These are phyloP conservation scores for Hydrocynus forskahlii DNA, from an alignment of 2,797 vertebrate genomes.

Conservation along the genomic window DNA sequence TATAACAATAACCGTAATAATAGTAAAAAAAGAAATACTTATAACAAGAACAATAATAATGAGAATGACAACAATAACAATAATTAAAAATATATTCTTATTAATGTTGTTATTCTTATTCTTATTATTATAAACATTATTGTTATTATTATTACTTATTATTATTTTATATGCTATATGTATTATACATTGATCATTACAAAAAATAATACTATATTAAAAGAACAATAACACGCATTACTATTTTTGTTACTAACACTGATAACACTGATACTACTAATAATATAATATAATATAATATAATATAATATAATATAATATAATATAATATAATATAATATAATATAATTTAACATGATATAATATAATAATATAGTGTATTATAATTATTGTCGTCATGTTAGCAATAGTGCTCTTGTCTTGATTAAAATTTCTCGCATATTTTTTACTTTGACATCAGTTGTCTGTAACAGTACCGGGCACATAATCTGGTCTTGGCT, in stretches of 20 bases:
- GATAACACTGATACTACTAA: no score
- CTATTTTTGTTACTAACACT: no score
- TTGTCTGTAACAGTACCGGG: not conserved
- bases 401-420: no score
- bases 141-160: constrained; percentile 7
- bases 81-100: not conserved
- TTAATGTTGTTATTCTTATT: not conserved
- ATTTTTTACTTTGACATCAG: no score
- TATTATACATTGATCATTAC: no score
- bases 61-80: constrained; percentile 27
- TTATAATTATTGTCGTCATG: not conserved
- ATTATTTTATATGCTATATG: not conserved
- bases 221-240: no score
- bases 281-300: no score
- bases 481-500: no score
- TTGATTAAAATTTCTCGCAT: no score
- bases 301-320: not conserved
- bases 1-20: no score
- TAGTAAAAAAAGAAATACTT: not conserved
- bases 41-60: constrained; percentile 4
- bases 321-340: not conserved
- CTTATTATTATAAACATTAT: not conserved
- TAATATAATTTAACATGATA: no score
- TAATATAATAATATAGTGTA: not conserved
- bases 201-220: no score